Conservation (phyloP, 2,797 vertebrate genomes). For the Dallia pectoralis region DNA sequence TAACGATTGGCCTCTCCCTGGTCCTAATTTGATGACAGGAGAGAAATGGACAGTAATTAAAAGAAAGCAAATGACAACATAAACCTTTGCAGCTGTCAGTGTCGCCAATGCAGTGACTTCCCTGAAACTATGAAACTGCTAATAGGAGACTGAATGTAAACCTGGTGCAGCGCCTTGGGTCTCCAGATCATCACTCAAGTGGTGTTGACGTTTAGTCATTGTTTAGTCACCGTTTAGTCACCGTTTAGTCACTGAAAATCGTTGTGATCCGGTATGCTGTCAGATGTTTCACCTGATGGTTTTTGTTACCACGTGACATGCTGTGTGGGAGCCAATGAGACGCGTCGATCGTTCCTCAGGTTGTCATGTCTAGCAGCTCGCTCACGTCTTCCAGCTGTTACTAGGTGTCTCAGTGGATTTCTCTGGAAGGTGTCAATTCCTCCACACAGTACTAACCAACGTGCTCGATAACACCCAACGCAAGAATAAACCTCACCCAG, state of each 20-base stretch:
- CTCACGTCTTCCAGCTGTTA: constrained; percentile 71
- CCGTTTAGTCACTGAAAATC: constrained; percentile 2
- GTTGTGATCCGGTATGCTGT: constrained; percentile 40
- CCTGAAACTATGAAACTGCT: constrained; percentile 33
- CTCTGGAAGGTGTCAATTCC: no score
- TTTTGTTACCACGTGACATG: constrained; percentile 67
- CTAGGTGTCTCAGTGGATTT: constrained; percentile 49
- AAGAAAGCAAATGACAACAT: constrained; percentile 59
- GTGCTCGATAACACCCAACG: constrained; percentile 4
- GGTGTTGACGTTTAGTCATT: background rate
- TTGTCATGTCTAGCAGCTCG: constrained; percentile 67
- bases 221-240: no score
- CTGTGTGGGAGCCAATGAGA: constrained; percentile 66
- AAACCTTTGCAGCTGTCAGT: constrained; percentile 36
- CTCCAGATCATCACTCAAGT: background rate
- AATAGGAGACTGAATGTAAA: constrained; percentile 18
- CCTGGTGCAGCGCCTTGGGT: background rate
- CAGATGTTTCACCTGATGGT: constrained; percentile 66
- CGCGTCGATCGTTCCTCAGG: constrained; percentile 71
- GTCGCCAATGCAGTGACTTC: constrained; percentile 25
- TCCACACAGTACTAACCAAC: no score
- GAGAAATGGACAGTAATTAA: constrained; percentile 64
- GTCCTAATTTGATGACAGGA: constrained; percentile 63
- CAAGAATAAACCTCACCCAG: constrained; percentile 44
- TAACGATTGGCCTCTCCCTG: constrained; percentile 50